A percentile compares a stretch with the other conserved stretches of the same genome.
Conservation (phyloP, 2,888 invertebrate species). For the Diarsia rubi region DNA sequence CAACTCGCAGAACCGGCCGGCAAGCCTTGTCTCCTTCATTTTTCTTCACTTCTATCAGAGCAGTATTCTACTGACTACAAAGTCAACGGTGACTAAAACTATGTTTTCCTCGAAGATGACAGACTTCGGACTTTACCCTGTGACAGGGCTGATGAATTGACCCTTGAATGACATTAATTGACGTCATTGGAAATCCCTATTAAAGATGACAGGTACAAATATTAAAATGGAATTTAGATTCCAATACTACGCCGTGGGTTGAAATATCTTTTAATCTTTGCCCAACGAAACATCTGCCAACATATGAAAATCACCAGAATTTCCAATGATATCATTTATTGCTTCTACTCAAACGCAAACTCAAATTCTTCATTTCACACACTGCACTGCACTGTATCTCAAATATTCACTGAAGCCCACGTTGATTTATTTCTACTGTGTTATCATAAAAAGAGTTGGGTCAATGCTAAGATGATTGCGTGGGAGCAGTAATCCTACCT, state of each 20-base stretch:
- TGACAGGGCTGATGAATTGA: conserved; percentile 16
- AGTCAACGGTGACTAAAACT: background rate
- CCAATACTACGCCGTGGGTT: background rate
- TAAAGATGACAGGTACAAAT: background rate
- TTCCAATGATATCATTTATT: background rate
- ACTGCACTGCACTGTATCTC: no score
- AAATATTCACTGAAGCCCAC: no score
- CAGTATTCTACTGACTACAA: background rate
- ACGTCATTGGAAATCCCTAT: conserved; percentile 42
- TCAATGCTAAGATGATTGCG: no score
- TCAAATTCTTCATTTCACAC: no score
- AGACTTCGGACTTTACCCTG: conserved; percentile 26
- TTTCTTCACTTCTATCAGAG: background rate
- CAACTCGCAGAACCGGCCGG: no score
- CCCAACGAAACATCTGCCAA: background rate
- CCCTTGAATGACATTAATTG: conserved; percentile 21
- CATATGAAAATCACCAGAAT: background rate
- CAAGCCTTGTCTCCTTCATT: background rate
- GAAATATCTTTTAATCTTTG: background rate
- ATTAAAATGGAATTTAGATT: background rate
- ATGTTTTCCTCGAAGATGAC: conserved; percentile 32
- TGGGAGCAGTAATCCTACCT: no score
- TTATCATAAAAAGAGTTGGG: no score
- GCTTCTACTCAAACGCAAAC: no score
- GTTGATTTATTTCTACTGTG: no score